Evolutionary conservation across 2,888 invertebrate genomes (phyloP).

Genomic region (Tenthredo amoena): DNA sequence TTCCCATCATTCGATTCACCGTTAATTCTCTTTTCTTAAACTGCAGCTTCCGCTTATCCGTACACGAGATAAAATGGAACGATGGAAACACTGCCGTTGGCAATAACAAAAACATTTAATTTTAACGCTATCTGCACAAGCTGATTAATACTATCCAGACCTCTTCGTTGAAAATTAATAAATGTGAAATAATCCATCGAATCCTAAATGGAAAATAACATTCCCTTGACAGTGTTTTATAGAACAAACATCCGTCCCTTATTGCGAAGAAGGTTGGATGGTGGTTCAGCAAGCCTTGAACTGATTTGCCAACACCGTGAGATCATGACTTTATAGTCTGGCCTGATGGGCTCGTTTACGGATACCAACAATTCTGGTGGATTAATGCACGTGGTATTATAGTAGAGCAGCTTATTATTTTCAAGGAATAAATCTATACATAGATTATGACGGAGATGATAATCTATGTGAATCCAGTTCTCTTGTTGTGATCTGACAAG

Average conservation of each 20-base stretch:
- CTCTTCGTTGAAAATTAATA: not conserved
- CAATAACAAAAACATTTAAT: constrained; percentile 3
- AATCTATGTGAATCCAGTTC: not conserved
- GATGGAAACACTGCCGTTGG: not conserved
- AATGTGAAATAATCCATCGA: not conserved
- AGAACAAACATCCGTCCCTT: not conserved
- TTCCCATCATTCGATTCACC: not conserved
- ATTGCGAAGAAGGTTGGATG: not conserved
- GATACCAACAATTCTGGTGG: not conserved
- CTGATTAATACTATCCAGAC: not conserved
- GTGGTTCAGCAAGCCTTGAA: constrained; percentile 3
- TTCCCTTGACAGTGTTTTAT: not conserved
- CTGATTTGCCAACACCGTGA: not conserved
- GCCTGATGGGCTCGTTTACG: not conserved
- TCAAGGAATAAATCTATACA: not conserved
- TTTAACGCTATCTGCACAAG: not conserved
- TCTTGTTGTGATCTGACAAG: not conserved
- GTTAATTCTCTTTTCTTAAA: not conserved
- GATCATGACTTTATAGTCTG: not conserved
- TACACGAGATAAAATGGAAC: not conserved
- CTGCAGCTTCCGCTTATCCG: constrained; percentile 1
- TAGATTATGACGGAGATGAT: not conserved
- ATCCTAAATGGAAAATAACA: not conserved
- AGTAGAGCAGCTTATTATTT: not conserved
- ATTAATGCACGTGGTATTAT: not conserved